These are phyloP conservation scores for Tachysurus fulvidraco DNA, from an alignment of 2,113 vertebrate species.

Conservation along the genomic window DNA sequence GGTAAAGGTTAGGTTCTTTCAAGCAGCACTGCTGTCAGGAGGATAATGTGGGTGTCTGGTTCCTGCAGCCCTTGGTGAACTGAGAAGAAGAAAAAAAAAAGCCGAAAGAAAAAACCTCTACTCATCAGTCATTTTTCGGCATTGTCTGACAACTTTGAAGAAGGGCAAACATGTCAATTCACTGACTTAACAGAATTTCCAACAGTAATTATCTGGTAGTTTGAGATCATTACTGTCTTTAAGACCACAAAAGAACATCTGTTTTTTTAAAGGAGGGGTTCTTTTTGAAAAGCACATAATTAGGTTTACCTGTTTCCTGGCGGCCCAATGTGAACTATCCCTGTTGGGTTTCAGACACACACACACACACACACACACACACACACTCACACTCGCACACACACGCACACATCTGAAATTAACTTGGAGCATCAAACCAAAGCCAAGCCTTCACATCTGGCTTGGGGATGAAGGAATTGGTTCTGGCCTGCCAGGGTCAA, in stretches of 20 bases:
- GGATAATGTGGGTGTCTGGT: constrained; percentile 50
- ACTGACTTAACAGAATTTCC: constrained; percentile 70
- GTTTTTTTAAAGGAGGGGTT: constrained; percentile 49
- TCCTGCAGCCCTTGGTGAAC: constrained; percentile 54
- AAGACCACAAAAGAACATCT: constrained; percentile 60
- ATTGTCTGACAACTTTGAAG: constrained; percentile 72
- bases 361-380: background rate
- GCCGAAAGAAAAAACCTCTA: constrained; percentile 49
- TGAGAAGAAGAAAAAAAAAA: background rate
- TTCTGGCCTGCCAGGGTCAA: constrained; percentile 69
- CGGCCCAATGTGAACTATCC: constrained; percentile 57
- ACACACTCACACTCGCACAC: constrained; percentile 22
- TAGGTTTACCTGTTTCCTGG: constrained; percentile 69
- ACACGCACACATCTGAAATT: constrained; percentile 60
- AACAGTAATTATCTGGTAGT: constrained; percentile 70
- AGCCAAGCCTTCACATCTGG: constrained; percentile 66
- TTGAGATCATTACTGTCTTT: constrained; percentile 68
- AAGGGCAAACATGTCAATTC: constrained; percentile 66
- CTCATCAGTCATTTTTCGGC: constrained; percentile 59
- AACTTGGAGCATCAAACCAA: constrained; percentile 55
- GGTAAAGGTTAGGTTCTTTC: constrained; percentile 54
- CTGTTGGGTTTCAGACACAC: constrained; percentile 41
- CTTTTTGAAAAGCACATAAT: constrained; percentile 66
- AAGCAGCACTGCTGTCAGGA: constrained; percentile 48
- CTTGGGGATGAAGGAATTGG: constrained; percentile 64